Base-by-base conservation (phyloP, 2,888 invertebrate genomes). In the Drosophila infuscata region DNA sequence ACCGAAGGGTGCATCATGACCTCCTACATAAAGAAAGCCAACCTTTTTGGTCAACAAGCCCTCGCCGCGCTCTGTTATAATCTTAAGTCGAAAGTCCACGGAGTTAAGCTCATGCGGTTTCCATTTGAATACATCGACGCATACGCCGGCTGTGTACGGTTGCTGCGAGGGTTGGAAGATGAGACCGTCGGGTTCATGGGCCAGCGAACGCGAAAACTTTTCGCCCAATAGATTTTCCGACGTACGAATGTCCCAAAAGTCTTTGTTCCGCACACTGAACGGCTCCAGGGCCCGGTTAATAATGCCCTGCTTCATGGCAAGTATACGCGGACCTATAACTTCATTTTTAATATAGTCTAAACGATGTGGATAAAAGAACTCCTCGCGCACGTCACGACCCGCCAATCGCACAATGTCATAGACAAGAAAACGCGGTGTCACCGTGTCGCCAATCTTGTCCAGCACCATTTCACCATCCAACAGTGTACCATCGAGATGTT, bases 391-490 rank as follows among this genome's bases (percentile, higher is more conserved):
- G 83, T 97, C 96, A 1, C 70, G 68, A 0, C 96, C 96, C 89
- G 98, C 96, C 89, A 97, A 97, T 88, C 95, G 95, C 41, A 99
- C 95, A 63, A 99, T 96, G 91, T 99, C 99, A 91, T 99, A 99
- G 51, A 98, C 97, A 73, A 99, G 95, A 93, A 97, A 99, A 52
- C 99, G 95, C 0, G 99, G 98, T 83, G 96, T 96, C 70, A 95
- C 94, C 84, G 94, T 94, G 0, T 96, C 97, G 12, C 95, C 93
- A 17, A 96, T 96, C 93, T 96, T 96, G 92, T 99, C 99, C 77
- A 98, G 96, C 15, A 99, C 98, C 98, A 99, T 98, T 95, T 99
- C 98, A 74, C 99, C 99, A 94, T 99, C 99, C 32, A 99, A 92
- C 17, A 99, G 94, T 9, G 99, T 99, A 88, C 98, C 95, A 64